These are phyloP conservation scores for Colinus virginianus DNA, from an alignment of 2,113 vertebrate species.

Conservation along the genomic window DNA sequence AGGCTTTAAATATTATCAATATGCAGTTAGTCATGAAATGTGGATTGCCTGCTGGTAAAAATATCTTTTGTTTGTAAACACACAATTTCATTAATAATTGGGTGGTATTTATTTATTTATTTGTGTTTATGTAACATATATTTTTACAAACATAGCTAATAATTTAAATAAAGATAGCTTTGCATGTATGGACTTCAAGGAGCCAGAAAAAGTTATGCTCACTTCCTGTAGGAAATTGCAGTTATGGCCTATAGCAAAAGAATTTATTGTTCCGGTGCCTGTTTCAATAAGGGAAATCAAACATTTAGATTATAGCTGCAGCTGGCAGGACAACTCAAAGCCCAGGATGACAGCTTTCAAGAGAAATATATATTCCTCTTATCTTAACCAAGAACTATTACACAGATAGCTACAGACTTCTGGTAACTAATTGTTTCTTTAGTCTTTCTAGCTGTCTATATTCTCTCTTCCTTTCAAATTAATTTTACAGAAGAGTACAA, in stretches of 20 bases:
- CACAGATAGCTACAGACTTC: not conserved
- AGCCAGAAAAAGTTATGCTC: not conserved
- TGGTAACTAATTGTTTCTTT: not conserved
- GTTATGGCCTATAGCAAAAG: not conserved
- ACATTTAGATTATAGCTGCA: not conserved
- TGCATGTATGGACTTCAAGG: not conserved
- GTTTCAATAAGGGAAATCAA: constrained; percentile 21
- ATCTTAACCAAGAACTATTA: not conserved
- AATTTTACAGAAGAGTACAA: constrained; percentile 36
- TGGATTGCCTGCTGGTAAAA: not conserved
- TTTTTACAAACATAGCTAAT: not conserved
- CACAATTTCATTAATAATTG: not conserved
- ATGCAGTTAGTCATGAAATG: not conserved
- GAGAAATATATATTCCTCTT: not conserved
- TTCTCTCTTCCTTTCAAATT: constrained; percentile 47
- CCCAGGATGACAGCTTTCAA: not conserved
- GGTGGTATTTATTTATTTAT: not conserved
- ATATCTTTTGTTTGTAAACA: constrained; percentile 18
- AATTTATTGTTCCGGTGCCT: not conserved
- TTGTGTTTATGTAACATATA: not conserved
- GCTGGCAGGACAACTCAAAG: not conserved
- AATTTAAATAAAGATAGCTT: not conserved
- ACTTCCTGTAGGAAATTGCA: not conserved
- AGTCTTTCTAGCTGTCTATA: not conserved
- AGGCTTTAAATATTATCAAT: not conserved